Evolutionary conservation across 2,797 vertebrate genomes (phyloP).

Genomic region (Amniataba percoides): DNA sequence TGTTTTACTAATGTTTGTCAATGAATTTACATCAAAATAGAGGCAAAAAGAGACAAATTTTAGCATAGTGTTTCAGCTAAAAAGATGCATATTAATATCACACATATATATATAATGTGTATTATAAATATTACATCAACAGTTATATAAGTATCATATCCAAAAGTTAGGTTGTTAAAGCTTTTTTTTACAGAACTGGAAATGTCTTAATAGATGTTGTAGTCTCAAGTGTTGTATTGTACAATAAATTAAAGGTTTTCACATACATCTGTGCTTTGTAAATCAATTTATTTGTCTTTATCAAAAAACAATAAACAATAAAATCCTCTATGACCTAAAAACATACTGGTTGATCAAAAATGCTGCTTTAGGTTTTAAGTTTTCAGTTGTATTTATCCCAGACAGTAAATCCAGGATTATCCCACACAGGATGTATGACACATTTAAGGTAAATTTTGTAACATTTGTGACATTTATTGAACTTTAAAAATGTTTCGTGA

Average conservation of each 20-base stretch:
- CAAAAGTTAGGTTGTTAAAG: constrained; percentile 19
- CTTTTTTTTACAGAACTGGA: constrained; percentile 62
- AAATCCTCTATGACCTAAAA: constrained; percentile 61
- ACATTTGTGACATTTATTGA: constrained; percentile 13
- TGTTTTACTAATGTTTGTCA: constrained; percentile 49
- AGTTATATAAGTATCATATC: constrained; percentile 7
- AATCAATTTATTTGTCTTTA: constrained; percentile 51
- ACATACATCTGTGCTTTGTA: constrained; percentile 66
- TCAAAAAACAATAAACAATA: constrained; percentile 26
- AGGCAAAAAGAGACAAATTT: not conserved
- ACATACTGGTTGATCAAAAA: constrained; percentile 47
- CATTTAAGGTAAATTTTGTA: constrained; percentile 36
- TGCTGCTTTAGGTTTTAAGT: constrained; percentile 27
- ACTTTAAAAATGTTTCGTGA: not conserved
- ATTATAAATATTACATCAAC: not conserved
- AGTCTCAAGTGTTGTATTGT: constrained; percentile 49
- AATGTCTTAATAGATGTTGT: constrained; percentile 47
- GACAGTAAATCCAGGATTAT: constrained; percentile 72
- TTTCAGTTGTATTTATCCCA: constrained; percentile 58
- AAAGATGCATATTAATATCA: not conserved
- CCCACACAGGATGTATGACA: constrained; percentile 57
- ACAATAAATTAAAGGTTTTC: constrained; percentile 77
- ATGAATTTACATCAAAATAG: constrained; percentile 36
- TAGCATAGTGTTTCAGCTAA: constrained; percentile 24
- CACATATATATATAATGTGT: not conserved